Evolutionary conservation across 2,113 vertebrate species (phyloP).

Genomic region (Picathartes gymnocephalus): DNA sequence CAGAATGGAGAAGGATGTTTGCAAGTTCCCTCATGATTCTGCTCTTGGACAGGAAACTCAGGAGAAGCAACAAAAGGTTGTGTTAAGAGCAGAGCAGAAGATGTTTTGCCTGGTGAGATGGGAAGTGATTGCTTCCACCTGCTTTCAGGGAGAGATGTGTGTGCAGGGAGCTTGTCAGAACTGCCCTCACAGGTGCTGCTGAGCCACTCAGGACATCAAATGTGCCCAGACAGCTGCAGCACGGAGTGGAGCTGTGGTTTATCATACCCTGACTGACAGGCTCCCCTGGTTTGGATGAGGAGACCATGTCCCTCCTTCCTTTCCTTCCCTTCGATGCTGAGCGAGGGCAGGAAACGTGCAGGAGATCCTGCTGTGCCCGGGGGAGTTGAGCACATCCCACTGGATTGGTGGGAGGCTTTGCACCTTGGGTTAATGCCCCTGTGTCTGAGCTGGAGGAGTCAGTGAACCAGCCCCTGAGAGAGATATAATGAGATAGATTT

Average conservation of each 20-base stretch:
- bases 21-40: neutral
- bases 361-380: neutral
- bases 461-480: neutral
- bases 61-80: neutral
- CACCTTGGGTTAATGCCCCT: neutral
- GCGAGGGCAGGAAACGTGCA: fast-evolving
- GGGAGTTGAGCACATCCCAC: neutral
- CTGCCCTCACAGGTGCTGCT: neutral
- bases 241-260: neutral
- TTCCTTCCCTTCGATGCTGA: neutral
- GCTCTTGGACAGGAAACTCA: neutral
- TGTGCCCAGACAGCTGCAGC: neutral
- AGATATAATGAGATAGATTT: neutral
- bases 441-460: neutral
- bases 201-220: neutral
- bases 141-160: neutral
- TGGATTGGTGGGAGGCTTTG: neutral
- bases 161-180: neutral
- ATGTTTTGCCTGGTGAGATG: neutral
- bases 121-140: neutral
- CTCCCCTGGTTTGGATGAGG: neutral
- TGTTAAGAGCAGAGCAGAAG: neutral
- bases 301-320: neutral
- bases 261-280: neutral
- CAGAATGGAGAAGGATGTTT: neutral